phyloP scores from a whole-genome alignment of 2,888 invertebrate genomes.

The Eupithecia dodoneata region DNA sequence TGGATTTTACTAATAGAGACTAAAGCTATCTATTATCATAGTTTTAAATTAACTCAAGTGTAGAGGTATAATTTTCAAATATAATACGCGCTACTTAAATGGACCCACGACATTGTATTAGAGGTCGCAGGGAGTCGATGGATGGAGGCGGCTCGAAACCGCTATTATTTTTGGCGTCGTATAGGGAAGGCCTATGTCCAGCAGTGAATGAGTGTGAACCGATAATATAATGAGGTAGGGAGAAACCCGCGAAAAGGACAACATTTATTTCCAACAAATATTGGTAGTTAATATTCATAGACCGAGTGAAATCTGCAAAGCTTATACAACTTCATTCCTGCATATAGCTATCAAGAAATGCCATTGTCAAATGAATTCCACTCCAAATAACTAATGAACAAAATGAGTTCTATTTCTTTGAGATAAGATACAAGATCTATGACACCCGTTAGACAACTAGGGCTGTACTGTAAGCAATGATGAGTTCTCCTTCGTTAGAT shows the following conservation, averaged over 20 bases:
- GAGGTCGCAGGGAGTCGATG: too few relatives aligned
- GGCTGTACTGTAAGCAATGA: not conserved
- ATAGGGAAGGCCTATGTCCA: not conserved
- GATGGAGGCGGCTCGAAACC: too few relatives aligned
- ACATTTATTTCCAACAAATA: conserved; percentile 18
- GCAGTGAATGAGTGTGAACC: not conserved
- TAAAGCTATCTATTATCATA: not conserved
- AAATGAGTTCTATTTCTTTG: conserved; percentile 15
- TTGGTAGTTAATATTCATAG: conserved; percentile 40
- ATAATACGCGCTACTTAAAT: too few relatives aligned
- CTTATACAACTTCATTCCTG: conserved; percentile 40
- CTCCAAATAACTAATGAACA: conserved; percentile 1
- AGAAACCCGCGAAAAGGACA: not conserved
- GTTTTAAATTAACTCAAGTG: too few relatives aligned
- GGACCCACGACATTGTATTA: too few relatives aligned
- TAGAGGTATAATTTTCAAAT: too few relatives aligned
- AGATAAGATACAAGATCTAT: not conserved
- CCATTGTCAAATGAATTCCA: conserved; percentile 25
- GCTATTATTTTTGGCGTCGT: not conserved
- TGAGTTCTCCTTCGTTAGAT: not conserved
- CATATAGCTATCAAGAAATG: conserved; percentile 44
- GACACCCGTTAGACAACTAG: not conserved
- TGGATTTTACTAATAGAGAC: not conserved
- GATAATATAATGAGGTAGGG: not conserved
- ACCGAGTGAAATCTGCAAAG: conserved; percentile 35